Conservation (phyloP, 2,888 invertebrate genomes). For the Actias luna region DNA sequence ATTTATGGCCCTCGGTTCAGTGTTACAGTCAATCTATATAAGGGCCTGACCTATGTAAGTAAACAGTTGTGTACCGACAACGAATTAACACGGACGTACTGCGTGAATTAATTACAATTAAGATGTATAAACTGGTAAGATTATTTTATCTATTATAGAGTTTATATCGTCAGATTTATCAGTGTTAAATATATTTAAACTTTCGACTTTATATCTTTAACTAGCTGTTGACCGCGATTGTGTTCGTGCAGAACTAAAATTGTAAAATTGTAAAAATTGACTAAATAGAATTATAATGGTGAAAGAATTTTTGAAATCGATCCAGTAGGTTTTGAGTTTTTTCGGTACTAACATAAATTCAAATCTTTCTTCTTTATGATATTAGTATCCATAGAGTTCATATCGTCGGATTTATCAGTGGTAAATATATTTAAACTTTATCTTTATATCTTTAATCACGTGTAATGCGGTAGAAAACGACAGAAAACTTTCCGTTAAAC, state of each 20-base stretch:
- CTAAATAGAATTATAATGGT: too few relatives aligned
- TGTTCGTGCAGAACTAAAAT: too few relatives aligned
- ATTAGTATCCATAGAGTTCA: not conserved
- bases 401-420: not conserved
- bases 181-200: not conserved
- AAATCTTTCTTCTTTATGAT: too few relatives aligned
- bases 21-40: conserved; percentile 61
- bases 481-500: too few relatives aligned
- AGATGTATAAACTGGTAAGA: conserved; percentile 40
- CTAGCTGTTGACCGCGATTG: too few relatives aligned
- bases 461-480: too few relatives aligned
- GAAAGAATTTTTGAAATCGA: too few relatives aligned
- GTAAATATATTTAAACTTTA: not conserved
- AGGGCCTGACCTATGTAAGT: conserved; percentile 56
- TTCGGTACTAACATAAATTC: too few relatives aligned
- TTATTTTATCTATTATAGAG: not conserved
- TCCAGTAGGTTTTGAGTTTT: too few relatives aligned
- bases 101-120: conserved; percentile 29
- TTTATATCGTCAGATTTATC: not conserved
- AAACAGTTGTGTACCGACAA: conserved; percentile 47
- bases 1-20: conserved; percentile 61
- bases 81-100: conserved; percentile 30
- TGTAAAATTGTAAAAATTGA: too few relatives aligned
- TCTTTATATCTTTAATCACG: too few relatives aligned
- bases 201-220: too few relatives aligned